phyloP scores from a whole-genome alignment of 2,113 vertebrate genomes.

The Siniperca knerii region DNA sequence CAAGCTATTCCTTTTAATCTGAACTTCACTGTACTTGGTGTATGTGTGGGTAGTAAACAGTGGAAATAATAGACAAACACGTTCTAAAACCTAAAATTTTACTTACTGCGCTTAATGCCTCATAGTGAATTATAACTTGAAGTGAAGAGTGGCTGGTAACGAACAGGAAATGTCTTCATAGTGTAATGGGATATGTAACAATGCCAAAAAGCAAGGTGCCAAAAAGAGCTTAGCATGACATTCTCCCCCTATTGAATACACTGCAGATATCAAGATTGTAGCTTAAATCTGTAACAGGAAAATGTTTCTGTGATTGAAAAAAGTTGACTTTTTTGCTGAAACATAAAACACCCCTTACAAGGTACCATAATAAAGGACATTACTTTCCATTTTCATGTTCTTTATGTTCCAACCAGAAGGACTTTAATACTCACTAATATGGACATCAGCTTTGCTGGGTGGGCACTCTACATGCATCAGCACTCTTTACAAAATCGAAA shows the following conservation, averaged over 20 bases:
- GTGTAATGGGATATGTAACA: neutral
- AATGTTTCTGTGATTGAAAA: neutral
- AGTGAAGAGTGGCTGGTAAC: no score
- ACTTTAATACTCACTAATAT: neutral
- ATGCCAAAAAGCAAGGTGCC: neutral
- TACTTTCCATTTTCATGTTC: neutral
- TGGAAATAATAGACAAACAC: neutral
- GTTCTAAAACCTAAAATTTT: neutral
- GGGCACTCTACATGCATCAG: no score
- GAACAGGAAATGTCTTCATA: no score
- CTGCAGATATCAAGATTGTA: no score
- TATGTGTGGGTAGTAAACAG: no score
- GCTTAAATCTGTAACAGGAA: neutral
- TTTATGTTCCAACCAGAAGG: neutral
- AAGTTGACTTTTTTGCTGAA: neutral
- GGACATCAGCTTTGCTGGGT: neutral
- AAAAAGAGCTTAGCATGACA: no score
- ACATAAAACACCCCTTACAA: neutral
- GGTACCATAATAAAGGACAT: neutral
- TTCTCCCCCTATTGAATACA: neutral
- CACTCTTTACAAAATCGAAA: neutral
- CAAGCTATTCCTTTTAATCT: neutral
- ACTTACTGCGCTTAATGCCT: neutral
- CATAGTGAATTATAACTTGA: neutral
- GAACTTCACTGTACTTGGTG: neutral